Evolutionary conservation across 2,113 vertebrate genomes (phyloP).

Genomic region (Osmerus eperlanus): DNA sequence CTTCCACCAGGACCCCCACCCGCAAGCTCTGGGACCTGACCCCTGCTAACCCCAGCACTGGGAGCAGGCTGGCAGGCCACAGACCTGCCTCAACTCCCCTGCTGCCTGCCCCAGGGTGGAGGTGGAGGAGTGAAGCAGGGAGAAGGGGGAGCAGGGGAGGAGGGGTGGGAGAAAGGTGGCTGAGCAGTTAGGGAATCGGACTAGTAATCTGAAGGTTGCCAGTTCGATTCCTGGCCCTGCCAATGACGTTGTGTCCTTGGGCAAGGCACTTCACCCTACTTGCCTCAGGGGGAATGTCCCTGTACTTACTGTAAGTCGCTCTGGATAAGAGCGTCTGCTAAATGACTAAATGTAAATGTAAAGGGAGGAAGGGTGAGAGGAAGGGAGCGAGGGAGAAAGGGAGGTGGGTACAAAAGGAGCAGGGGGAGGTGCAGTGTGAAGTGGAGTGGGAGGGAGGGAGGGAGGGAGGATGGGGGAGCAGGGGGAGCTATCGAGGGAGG

Average conservation of each 20-base stretch:
- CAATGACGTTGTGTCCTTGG: too few relatives aligned
- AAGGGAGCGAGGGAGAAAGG: background rate
- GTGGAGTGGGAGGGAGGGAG: slow-evolving; percentile 40
- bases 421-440: background rate
- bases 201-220: too few relatives aligned
- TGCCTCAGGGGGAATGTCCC: too few relatives aligned
- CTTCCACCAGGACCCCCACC: slow-evolving; percentile 42
- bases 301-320: too few relatives aligned
- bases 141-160: slow-evolving; percentile 9
- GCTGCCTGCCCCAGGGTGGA: background rate
- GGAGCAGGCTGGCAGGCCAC: slow-evolving; percentile 1
- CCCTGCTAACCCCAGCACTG: slow-evolving; percentile 11
- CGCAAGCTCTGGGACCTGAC: slow-evolving; percentile 32
- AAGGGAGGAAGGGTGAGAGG: background rate
- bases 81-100: slow-evolving; percentile 1
- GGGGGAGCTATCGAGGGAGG: slow-evolving; percentile 8
- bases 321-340: too few relatives aligned
- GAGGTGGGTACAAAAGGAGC: background rate
- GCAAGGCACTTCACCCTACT: too few relatives aligned
- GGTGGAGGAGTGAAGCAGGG: background rate
- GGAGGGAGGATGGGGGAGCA: slow-evolving; percentile 16
- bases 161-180: slow-evolving; percentile 9
- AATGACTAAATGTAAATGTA: too few relatives aligned
- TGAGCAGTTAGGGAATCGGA: too few relatives aligned
- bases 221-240: too few relatives aligned